Evolutionary conservation across 2,888 invertebrate genomes (phyloP).

Genomic region (Tenthredo scrophulariae): DNA sequence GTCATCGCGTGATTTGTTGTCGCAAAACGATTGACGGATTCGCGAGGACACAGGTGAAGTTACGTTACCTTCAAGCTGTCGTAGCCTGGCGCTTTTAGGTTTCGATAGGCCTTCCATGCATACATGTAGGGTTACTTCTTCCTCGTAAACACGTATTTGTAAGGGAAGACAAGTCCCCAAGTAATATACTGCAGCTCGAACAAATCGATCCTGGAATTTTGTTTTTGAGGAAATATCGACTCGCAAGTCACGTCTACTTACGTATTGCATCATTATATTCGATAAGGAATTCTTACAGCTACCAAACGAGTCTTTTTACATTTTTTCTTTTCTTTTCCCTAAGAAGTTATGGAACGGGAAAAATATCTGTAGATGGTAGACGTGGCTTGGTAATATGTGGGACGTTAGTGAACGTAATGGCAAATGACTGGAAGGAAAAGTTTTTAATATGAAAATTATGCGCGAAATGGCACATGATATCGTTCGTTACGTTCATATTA

Average conservation of each 20-base stretch:
- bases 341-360: background rate
- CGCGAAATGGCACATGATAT: background rate
- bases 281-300: background rate
- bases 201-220: background rate
- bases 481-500: background rate
- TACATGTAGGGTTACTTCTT: background rate
- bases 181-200: background rate
- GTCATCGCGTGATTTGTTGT: background rate
- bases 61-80: background rate
- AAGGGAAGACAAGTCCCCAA: too few species aligned
- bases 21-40: background rate
- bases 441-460: background rate
- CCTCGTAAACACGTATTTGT: background rate
- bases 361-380: background rate
- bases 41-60: background rate
- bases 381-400: slow-evolving; percentile 1
- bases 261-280: background rate
- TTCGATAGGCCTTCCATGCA: background rate
- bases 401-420: background rate
- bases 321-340: background rate
- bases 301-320: background rate
- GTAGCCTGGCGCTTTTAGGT: background rate
- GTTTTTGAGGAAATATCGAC: background rate
- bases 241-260: background rate
- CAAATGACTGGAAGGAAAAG: background rate